Base-by-base conservation (phyloP, 2,888 invertebrate species). In the Clistopyga incitator region DNA sequence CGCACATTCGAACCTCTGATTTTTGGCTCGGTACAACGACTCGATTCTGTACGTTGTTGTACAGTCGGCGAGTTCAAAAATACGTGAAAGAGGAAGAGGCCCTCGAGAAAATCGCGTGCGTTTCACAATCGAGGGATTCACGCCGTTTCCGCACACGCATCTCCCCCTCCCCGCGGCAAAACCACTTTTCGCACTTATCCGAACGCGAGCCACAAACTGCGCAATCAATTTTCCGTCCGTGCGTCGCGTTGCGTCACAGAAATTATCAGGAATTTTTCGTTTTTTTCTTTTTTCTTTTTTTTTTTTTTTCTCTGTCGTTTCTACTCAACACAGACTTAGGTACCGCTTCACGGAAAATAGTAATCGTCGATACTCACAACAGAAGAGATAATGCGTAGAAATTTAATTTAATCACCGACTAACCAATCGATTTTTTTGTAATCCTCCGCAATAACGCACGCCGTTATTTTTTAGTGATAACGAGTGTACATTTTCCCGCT, bases 21-120 rank as follows among this genome's bases (percentile, higher is more conserved):
- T 82, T 82, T 82, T 82, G 82, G 82, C 82, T 82, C 78, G 75
- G 75, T 38, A 15, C 25, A 15, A 45, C 52, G 23, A n/a, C n/a
- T n/a, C n/a, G n/a, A n/a, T n/a, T 23, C 15, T 15, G 25, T 11
- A 23, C 23, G 15, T 25, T 80, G 45, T 18, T 0, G 54, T 59
- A 38, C 59, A 61, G 13, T 56, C 54, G 10, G 15, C 18, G 65
- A 38, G 34, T 75, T 42, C 59, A 56, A 82, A 78, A 77, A 65
- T 45, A 65, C 54, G 25, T 25, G 25, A 23, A 15, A 56, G 56
- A 56, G 25, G 18, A 45, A 45, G 15, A 54, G 11, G 59, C 29
- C 50, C 52, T 25, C 20, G n/a, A 11, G 20, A 71, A 42, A 56
- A 38, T 67, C 25, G n/a, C 34, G 6, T 11, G 18, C 54, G 29